Evolutionary conservation across 2,797 vertebrate species (phyloP), one percentile per base, ranked within the genome.

Genomic region (Galago senegalensis): DNA sequence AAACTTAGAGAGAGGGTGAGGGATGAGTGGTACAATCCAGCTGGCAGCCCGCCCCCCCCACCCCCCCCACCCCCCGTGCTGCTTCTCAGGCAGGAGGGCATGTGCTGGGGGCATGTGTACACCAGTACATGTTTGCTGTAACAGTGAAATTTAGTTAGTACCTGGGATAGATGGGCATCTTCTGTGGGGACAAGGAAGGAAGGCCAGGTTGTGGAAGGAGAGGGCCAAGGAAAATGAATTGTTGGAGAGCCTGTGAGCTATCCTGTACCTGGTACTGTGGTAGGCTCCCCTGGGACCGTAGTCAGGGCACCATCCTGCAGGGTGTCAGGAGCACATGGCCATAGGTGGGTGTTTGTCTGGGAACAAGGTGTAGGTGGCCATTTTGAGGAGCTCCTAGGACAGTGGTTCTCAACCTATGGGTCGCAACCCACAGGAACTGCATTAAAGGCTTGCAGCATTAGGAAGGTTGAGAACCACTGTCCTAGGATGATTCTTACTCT

Each of bases 51-150:
- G 11, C 9, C 21, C 56, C 1, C 0, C 23, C 40, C 13, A 7
- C 21, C 56, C 1, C 0, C 34, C 34, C 34, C 23, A n/a, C 13
- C 9, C 21, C 56, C 1, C 0, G 20, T 18, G 2, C 72, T 16
- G 11, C 58, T n/a, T 40, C 29, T 61, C 14, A 53, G 82, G 46
- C 20, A 40, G 25, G 23, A 40, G 72, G 37, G 4, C 0, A 2
- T 34, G 13, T 34, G 46, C 23, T 16, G 29, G 18, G 58, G 31
- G 18, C 3, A 1, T 29, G 53, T 25, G 7, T n/a, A 13, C 12
- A 1, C 31, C 17, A 23, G 31, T 3, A 3, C 16, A 4, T 16
- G 3, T 9, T 72, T 53, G 7, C 65, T 56, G 2, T 11, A 17
- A 65, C 25, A n/a, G 20, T 14, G 2, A 58, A 87, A 60, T 12